Evolutionary conservation across 1,140 invertebrate species (phyloP), one percentile per base, ranked within the genome.

Genomic region (Nylanderia fulva): DNA sequence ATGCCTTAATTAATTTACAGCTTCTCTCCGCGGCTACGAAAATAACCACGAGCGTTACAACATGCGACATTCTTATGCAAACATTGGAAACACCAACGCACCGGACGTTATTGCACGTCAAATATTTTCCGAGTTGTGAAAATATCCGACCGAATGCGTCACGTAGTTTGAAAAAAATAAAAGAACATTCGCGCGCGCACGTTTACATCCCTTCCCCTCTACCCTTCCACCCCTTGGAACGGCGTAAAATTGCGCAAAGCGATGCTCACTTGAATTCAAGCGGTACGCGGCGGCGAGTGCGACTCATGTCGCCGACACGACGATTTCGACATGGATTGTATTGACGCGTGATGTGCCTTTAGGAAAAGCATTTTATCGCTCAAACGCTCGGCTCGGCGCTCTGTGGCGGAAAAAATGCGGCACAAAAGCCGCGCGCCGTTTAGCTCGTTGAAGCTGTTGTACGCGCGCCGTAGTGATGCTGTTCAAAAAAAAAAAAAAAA

Each of bases 71-170:
- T 72, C 77, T 82, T 82, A 82, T 18, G 77, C 66, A 82, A 82
- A 82, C 77, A 82, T 33, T 82, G 77, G 66, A 15, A 72, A 45
- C 66, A n/a, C 60, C 39, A 27, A 29, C n/a, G 45, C 36, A 68
- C 36, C n/a, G 66, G 13, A 58, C 66, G 77, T 82, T 72, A 82
- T 82, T 82, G 77, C 77, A 82, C 63, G 52, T 69, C 77, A 82
- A 82, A 82, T 82, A 82, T 82, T 82, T 72, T 36, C 77, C 66
- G 77, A 82, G 66, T 72, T 82, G 66, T 82, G 77, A 82, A 82
- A 82, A 82, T 82, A 82, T 82, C n/a, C 77, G 77, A 71, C 52
- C 66, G 36, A 82, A 82, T 82, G 66, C 66, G 77, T 48, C 24
- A 42, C 64, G 24, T 18, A 24, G 52, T 71, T 82, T 45, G 45